Evolutionary conservation across 1,140 invertebrate species (phyloP), one percentile per base, ranked within the genome.

Genomic region (Chironomus tepperi): DNA sequence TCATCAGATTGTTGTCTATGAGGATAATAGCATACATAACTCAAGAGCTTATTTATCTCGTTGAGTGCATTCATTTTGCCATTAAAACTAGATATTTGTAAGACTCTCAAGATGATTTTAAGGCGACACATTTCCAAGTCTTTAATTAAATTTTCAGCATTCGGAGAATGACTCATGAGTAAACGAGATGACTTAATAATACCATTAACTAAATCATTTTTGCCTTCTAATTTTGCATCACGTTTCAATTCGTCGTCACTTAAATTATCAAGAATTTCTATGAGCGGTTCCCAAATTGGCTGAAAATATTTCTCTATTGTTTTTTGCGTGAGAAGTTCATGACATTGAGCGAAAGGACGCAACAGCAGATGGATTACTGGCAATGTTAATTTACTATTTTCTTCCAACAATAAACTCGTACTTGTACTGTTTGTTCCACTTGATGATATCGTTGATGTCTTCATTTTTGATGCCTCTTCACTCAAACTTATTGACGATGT

Each of bases 11-110:
- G 84, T 70, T 87, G 84, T 75, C 88, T 85, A 83, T 88, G 88
- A 9, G 93, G 90, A 83, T 95, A 95, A 81, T 94, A 95, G 73
- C 90, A 90, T 57, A 97, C 93, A 80, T 91, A 93, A 34, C 92
- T 90, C 72, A 98, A 96, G 34, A 98, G 93, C 87, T 98, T 98
- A 84, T 99, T 99, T 47, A 99, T 95, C 88, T 99, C 97, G 85
- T 98, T 98, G 43, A 99, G 85, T 42, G 97, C 96, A 83, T 97
- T 98, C 97, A 99, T 99, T 86, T 98, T 98, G 9, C 97, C 96
- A 85, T 98, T 98, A 80, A 98, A 99, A 57, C 96, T 98, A 15
- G 96, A 98, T 81, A 98, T 97, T 87, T 98, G 94, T 74, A 98
- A 84, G 78, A 97, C 89, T 80, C 95, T 90, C 76, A 98, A 85